Evolutionary conservation across 1,140 invertebrate genomes (phyloP).

Genomic region (Lepidurus apus): DNA sequence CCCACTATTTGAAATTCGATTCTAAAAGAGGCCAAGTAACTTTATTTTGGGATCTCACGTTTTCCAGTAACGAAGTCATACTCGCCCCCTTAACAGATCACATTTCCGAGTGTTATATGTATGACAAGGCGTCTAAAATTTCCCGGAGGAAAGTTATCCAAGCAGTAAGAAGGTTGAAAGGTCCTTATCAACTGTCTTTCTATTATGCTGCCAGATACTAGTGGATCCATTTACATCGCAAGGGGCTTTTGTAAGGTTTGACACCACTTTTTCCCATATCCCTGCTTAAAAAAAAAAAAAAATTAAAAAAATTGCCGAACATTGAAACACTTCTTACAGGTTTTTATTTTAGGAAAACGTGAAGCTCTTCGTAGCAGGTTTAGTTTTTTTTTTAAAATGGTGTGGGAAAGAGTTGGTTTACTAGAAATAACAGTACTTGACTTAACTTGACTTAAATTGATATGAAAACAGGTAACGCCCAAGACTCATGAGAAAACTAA

Average conservation of each 20-base stretch:
- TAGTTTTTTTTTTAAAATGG: too few species aligned
- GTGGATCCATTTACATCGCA: neutral
- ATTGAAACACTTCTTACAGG: too few species aligned
- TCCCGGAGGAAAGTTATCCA: neutral
- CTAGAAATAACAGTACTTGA: too few species aligned
- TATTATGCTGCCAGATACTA: neutral
- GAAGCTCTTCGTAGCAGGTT: too few species aligned
- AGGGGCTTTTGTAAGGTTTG: neutral
- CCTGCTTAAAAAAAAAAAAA: too few species aligned
- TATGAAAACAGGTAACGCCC: neutral
- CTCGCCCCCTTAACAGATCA: constrained; percentile 3
- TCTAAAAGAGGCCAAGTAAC: constrained; percentile 15
- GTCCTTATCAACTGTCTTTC: constrained; percentile 14
- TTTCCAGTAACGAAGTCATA: neutral
- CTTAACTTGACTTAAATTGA: too few species aligned
- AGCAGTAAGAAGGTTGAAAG: constrained; percentile 6
- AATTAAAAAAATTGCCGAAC: too few species aligned
- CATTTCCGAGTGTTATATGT: constrained; percentile 19
- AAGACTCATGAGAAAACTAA: neutral
- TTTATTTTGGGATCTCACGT: constrained; percentile 10
- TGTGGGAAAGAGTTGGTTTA: too few species aligned
- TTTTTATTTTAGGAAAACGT: too few species aligned
- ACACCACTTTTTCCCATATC: neutral
- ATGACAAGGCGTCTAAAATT: constrained; percentile 15
- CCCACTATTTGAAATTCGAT: constrained; percentile 3